Evolutionary conservation across 1,140 invertebrate genomes (phyloP).

Genomic region (Eueides isabella): DNA sequence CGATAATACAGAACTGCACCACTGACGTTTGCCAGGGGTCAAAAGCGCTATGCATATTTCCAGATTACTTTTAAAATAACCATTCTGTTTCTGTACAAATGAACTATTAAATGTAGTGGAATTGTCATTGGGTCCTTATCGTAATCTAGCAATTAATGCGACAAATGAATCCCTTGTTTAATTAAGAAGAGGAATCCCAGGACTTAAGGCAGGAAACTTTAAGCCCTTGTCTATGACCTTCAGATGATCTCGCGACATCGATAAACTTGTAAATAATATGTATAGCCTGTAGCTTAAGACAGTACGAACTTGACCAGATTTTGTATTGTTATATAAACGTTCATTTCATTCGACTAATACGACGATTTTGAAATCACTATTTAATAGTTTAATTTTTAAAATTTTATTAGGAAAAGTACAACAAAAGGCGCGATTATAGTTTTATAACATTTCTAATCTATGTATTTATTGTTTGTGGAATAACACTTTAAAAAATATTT

Average conservation of each 20-base stretch:
- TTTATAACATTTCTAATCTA: no score
- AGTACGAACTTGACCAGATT: not conserved
- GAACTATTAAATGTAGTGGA: not conserved
- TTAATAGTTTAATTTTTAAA: no score
- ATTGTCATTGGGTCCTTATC: not conserved
- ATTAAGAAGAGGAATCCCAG: constrained; percentile 14
- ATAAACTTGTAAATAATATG: not conserved
- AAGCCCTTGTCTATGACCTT: constrained; percentile 14
- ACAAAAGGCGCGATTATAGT: no score
- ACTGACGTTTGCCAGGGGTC: no score
- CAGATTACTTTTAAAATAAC: not conserved
- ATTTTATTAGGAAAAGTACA: no score
- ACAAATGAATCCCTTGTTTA: constrained; percentile 17
- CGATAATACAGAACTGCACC: no score
- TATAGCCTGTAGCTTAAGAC: not conserved
- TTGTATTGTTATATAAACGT: not conserved
- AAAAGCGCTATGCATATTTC: no score
- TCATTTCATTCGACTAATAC: no score
- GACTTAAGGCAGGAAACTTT: constrained; percentile 19
- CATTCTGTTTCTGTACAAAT: not conserved
- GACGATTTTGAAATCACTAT: no score
- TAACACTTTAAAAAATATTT: no score
- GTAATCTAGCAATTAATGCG: constrained; percentile 6
- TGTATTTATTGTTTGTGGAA: no score
- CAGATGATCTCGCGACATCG: not conserved